Percentiles rank a stretch among this genome's conserved stretches.
Evolutionary conservation across 2,113 vertebrate genomes (phyloP).

Genomic region (Cygnus buccinator): DNA sequence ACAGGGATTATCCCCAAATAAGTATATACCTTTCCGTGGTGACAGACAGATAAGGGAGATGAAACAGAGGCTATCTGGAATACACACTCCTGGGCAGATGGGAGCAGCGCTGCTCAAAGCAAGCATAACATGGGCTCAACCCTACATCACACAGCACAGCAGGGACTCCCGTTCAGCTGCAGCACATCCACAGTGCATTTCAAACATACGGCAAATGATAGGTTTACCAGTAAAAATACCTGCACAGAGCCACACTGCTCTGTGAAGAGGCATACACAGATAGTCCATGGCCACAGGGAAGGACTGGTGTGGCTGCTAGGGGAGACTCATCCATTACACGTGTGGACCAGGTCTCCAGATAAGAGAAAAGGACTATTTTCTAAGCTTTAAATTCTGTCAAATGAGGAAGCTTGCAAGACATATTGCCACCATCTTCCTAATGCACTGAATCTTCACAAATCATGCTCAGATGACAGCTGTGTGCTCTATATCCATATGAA

Average conservation of each 20-base stretch:
- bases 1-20: neutral
- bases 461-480: neutral
- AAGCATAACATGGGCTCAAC: accelerated
- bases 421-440: neutral
- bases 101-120: neutral
- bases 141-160: accelerated
- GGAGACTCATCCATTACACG: neutral
- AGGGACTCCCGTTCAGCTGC: neutral
- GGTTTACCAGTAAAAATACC: neutral
- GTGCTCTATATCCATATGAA: neutral
- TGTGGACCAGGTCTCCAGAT: neutral
- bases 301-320: neutral
- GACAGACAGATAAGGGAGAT: neutral
- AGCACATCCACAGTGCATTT: neutral
- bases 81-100: too few relatives aligned
- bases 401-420: neutral
- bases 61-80: neutral
- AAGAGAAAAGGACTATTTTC: neutral
- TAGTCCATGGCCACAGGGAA: neutral
- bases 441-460: neutral
- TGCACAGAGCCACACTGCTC: neutral
- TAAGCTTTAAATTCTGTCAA: neutral
- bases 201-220: neutral
- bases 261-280: neutral
- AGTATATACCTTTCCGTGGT: neutral